Percentiles rank a stretch among this genome's conserved stretches.
phyloP scores from a whole-genome alignment of 2,113 vertebrate genomes.

The Upupa epops region DNA sequence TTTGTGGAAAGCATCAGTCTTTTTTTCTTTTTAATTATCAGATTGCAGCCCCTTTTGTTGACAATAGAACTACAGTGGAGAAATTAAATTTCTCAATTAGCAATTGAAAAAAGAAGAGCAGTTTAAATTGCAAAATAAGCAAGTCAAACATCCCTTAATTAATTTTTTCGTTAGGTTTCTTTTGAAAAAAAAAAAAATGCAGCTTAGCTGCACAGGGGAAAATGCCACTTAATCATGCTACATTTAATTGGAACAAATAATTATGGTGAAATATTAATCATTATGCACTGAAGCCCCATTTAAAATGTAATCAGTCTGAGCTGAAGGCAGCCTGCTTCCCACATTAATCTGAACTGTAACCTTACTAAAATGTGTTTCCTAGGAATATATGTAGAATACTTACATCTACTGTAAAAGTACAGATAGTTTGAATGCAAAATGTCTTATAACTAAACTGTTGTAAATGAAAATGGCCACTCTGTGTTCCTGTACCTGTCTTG shows the following conservation, averaged over 20 bases:
- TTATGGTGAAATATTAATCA: constrained; percentile 51
- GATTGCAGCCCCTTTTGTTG: neutral
- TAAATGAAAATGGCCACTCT: neutral
- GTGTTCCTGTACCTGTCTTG: neutral
- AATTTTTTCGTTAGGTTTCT: constrained; percentile 6
- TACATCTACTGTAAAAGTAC: neutral
- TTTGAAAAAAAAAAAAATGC: neutral
- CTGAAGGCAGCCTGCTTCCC: neutral
- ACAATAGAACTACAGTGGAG: neutral
- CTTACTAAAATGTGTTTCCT: neutral
- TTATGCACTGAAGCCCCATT: constrained; percentile 11
- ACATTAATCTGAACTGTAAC: neutral
- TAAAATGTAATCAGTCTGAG: constrained; percentile 39
- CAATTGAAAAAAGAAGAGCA: neutral
- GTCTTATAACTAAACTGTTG: neutral
- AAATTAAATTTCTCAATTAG: constrained; percentile 36
- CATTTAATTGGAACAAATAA: constrained; percentile 67
- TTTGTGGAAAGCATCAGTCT: neutral
- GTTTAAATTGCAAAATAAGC: constrained; percentile 30
- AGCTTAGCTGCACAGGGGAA: constrained; percentile 12
- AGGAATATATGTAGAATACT: neutral
- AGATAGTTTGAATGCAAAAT: neutral
- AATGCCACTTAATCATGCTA: constrained; percentile 50
- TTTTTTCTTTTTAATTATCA: constrained; percentile 14
- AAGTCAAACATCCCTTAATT: constrained; percentile 53